phyloP scores from a whole-genome alignment of 2,797 vertebrate species.

The Amphiprion clarkii region DNA sequence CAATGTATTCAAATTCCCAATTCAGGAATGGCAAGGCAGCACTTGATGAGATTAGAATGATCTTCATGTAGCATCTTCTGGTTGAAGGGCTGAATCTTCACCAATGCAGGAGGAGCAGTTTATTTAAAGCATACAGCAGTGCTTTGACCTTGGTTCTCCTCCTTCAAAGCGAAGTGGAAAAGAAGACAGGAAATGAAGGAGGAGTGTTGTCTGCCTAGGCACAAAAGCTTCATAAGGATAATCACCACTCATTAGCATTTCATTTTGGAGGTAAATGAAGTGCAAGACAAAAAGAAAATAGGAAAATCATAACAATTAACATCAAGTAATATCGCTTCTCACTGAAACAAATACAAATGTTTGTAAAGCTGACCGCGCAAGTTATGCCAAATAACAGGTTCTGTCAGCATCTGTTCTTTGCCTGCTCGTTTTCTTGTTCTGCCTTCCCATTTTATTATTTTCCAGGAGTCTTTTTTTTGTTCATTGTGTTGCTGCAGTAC shows the following conservation, averaged over 20 bases:
- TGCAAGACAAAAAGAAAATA: conserved; percentile 37
- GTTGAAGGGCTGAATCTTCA: conserved; percentile 26
- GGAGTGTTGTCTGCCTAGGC: conserved; percentile 24
- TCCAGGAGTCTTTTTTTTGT: conserved; percentile 31
- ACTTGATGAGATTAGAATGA: conserved; percentile 27
- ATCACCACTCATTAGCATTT: conserved; percentile 65
- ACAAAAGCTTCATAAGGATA: conserved; percentile 48
- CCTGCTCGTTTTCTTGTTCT: conserved; percentile 19
- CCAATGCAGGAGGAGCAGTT: conserved; percentile 39
- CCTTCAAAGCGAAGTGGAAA: conserved; percentile 60
- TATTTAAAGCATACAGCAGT: conserved; percentile 68
- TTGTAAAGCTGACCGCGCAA: neutral
- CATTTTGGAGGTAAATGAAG: conserved; percentile 47
- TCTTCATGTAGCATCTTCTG: conserved; percentile 47
- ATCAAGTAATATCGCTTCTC: conserved; percentile 14
- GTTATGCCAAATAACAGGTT: conserved; percentile 4
- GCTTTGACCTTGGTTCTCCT: conserved; percentile 63
- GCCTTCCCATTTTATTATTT: conserved; percentile 33
- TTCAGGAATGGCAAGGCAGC: conserved; percentile 13
- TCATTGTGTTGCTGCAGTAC: conserved; percentile 35
- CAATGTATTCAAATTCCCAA: conserved; percentile 48
- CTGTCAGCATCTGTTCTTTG: conserved; percentile 16
- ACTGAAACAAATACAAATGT: neutral
- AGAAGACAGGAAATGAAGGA: conserved; percentile 3
- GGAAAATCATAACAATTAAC: conserved; percentile 37